These are phyloP conservation scores for Pomatostomus ruficeps DNA, from an alignment of 2,113 vertebrate species.

Conservation along the genomic window DNA sequence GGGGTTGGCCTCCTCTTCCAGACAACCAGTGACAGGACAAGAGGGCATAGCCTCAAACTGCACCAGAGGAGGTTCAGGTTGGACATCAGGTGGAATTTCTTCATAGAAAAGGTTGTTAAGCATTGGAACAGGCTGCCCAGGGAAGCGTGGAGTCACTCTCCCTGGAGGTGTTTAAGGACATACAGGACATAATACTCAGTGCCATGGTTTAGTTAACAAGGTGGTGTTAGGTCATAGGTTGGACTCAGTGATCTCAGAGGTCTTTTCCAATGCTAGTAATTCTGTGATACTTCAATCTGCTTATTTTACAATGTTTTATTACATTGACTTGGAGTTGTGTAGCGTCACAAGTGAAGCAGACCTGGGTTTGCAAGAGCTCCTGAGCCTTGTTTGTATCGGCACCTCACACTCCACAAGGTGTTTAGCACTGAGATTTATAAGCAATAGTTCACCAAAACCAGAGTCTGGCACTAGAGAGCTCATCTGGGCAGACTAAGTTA, in stretches of 20 bases:
- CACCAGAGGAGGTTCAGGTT: neutral
- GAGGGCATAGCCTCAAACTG: neutral
- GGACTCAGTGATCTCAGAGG: neutral
- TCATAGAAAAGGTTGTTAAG: neutral
- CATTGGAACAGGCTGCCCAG: neutral
- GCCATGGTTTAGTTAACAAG: neutral
- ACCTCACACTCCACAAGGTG: neutral
- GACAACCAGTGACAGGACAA: neutral
- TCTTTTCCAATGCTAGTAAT: neutral
- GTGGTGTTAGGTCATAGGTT: neutral
- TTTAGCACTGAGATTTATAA: neutral
- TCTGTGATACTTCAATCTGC: neutral
- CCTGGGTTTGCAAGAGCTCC: neutral
- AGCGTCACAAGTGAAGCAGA: neutral
- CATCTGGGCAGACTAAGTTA: neutral
- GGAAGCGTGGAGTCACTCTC: neutral
- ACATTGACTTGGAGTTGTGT: neutral
- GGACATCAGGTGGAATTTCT: neutral
- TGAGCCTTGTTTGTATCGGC: fast-evolving
- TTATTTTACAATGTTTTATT: neutral
- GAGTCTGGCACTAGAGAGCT: neutral
- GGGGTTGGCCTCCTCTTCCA: neutral
- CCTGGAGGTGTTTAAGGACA: neutral
- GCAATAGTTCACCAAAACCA: neutral
- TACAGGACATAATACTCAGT: neutral